A percentile compares a stretch with the other conserved stretches of the same genome.
phyloP scores from a whole-genome alignment of 2,888 invertebrate genomes.

The Nyleta sp. region DNA sequence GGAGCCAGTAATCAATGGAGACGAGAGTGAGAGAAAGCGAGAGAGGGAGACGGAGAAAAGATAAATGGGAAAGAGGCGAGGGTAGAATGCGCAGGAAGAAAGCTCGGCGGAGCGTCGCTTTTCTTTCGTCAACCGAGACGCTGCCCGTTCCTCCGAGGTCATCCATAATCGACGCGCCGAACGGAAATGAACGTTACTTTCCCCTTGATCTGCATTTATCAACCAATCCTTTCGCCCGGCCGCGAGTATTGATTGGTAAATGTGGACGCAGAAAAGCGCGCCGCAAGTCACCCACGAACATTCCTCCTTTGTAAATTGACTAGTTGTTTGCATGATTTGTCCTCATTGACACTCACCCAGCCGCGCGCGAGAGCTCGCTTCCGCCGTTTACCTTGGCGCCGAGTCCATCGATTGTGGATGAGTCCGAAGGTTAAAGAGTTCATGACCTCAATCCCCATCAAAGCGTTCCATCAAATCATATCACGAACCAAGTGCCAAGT shows the following conservation, averaged over 20 bases:
- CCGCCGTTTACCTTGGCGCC: not conserved
- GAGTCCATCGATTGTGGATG: constrained; percentile 47
- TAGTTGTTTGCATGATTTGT: no score
- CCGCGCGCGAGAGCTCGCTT: no score
- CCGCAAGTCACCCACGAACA: no score
- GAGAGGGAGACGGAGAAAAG: constrained; percentile 30
- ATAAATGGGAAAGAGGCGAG: constrained; percentile 26
- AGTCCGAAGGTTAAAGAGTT: constrained; percentile 5
- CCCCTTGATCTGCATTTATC: constrained; percentile 20
- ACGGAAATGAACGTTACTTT: constrained; percentile 8
- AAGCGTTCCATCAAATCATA: constrained; percentile 40
- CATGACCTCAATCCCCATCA: constrained; percentile 11
- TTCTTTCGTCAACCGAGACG: constrained; percentile 82
- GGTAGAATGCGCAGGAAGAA: constrained; percentile 67
- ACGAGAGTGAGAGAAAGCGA: constrained; percentile 18
- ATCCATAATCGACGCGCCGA: constrained; percentile 56
- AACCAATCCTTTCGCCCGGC: not conserved
- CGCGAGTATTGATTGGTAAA: constrained; percentile 17
- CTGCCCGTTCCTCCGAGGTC: constrained; percentile 69
- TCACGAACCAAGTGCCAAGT: constrained; percentile 24
- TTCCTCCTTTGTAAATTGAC: no score
- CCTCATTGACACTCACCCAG: no score
- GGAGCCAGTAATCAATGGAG: constrained; percentile 17
- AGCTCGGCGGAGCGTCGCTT: constrained; percentile 80
- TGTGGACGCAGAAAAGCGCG: no score